phyloP scores from a whole-genome alignment of 2,113 vertebrate genomes.

The Microtus pennsylvanicus region DNA sequence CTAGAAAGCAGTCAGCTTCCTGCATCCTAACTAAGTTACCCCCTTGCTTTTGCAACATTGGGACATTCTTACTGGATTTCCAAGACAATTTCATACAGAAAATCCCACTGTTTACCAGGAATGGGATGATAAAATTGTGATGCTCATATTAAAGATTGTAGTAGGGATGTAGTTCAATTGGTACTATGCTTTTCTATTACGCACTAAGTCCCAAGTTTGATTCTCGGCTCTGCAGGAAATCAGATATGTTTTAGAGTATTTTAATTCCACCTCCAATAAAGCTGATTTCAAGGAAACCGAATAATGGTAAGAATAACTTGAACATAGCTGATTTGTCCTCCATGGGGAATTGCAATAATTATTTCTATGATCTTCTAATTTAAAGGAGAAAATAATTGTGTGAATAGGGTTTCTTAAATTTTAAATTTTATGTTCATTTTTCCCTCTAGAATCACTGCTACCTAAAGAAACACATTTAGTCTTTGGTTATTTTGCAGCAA shows the following conservation, averaged over 20 bases:
- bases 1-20: neutral
- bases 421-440: neutral
- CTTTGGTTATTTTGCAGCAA: slow-evolving; percentile 20
- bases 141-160: neutral
- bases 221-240: neutral
- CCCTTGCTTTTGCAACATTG: neutral
- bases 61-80: neutral
- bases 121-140: neutral
- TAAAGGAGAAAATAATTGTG: neutral
- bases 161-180: too few species aligned
- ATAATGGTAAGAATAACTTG: neutral
- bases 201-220: too few species aligned
- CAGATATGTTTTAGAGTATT: neutral
- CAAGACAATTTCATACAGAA: neutral
- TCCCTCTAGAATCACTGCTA: neutral
- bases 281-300: neutral
- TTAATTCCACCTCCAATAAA: neutral
- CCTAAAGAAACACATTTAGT: neutral
- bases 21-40: neutral
- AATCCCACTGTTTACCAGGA: neutral
- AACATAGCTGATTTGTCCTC: neutral
- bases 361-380: neutral
- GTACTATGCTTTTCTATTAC: too few species aligned
- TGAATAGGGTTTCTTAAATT: neutral
- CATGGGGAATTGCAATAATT: neutral